phyloP scores from a whole-genome alignment of 2,113 vertebrate species.

The Cygnus atratus region DNA sequence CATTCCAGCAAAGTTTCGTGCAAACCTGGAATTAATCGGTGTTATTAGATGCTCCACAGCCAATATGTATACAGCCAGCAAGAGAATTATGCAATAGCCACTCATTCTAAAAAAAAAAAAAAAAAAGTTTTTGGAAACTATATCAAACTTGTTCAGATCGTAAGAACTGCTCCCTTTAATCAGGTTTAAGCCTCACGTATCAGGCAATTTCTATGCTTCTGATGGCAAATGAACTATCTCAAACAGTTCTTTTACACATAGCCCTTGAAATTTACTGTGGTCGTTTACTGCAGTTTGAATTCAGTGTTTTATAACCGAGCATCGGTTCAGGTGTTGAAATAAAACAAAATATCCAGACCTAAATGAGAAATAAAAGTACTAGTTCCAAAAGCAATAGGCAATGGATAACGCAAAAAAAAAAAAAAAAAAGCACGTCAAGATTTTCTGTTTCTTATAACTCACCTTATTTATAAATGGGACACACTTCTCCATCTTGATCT shows the following conservation, averaged over 20 bases:
- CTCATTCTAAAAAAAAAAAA: no score
- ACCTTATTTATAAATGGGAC: not conserved
- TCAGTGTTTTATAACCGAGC: not conserved
- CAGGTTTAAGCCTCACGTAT: accelerated
- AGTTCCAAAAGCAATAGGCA: not conserved
- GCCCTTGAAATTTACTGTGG: not conserved
- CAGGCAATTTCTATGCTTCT: not conserved
- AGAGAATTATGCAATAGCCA: not conserved
- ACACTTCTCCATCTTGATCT: not conserved
- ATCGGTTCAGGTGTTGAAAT: not conserved
- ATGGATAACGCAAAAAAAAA: accelerated
- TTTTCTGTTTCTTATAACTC: not conserved
- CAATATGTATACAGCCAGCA: accelerated
- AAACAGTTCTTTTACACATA: accelerated
- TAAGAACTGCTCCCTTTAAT: accelerated
- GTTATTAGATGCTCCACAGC: no score
- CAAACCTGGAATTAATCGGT: accelerated
- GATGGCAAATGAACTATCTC: accelerated
- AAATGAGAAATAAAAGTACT: not conserved
- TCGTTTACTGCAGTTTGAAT: not conserved
- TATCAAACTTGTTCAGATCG: accelerated
- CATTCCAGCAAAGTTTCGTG: no score
- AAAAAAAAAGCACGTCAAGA: not conserved
- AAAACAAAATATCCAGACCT: not conserved
- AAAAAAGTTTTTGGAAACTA: not conserved